These are phyloP conservation scores for Mus pahari DNA, from an alignment of 2,113 vertebrate genomes.

Conservation along the genomic window DNA sequence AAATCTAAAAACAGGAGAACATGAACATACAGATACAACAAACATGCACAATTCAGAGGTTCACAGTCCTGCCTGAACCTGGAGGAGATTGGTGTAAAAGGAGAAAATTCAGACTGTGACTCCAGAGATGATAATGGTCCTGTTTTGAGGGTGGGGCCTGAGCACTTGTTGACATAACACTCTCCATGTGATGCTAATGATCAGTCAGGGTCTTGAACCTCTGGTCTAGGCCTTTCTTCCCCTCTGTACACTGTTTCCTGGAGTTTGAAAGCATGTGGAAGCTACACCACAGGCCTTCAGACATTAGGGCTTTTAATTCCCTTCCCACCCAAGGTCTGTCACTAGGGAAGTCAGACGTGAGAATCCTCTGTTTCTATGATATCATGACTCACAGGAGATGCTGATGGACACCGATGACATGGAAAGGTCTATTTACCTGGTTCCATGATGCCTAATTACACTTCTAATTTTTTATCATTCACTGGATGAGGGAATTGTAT, in stretches of 20 bases:
- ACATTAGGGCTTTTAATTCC: background rate
- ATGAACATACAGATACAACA: too few relatives aligned
- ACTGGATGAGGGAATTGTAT: slow-evolving; percentile 85
- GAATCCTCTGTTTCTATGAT: background rate
- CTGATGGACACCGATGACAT: background rate
- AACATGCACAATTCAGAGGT: fast-evolving
- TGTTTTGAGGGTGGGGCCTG: background rate
- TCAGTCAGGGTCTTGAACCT: background rate
- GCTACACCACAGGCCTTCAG: background rate
- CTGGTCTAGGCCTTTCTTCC: background rate
- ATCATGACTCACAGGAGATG: background rate
- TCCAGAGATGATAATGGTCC: background rate
- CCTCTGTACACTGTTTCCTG: background rate
- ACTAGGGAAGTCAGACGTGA: background rate
- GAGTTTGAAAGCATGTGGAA: background rate
- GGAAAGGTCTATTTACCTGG: slow-evolving; percentile 76
- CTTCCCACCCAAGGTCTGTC: background rate
- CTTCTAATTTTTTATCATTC: slow-evolving; percentile 84
- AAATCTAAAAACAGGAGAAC: background rate
- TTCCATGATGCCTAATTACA: slow-evolving; percentile 70
- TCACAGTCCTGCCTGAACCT: background rate
- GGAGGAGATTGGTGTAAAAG: background rate
- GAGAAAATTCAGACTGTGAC: background rate
- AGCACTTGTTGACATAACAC: background rate
- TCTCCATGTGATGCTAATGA: background rate